phyloP scores from a whole-genome alignment of 2,888 invertebrate genomes.

The Proisotoma minuta region DNA sequence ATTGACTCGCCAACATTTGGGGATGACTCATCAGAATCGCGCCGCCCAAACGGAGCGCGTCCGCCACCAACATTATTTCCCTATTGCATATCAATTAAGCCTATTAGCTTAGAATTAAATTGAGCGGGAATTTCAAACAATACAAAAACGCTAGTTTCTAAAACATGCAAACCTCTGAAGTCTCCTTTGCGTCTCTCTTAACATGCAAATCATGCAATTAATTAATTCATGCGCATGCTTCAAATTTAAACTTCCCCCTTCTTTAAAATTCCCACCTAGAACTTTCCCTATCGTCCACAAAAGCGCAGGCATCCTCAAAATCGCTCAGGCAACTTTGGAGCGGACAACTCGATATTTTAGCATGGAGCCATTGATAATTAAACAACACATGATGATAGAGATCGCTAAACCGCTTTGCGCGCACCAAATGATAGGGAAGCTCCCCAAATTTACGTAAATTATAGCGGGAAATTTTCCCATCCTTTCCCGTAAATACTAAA shows the following conservation, averaged over 20 bases:
- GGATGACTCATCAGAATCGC: conserved; percentile 88
- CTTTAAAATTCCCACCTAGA: conserved; percentile 60
- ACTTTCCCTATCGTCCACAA: conserved; percentile 76
- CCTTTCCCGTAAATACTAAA: conserved; percentile 81
- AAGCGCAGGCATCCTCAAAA: conserved; percentile 84
- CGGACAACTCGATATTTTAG: conserved; percentile 91
- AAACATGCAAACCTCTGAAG: conserved; percentile 9
- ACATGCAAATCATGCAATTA: conserved; percentile 1
- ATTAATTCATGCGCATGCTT: background rate
- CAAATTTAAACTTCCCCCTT: background rate
- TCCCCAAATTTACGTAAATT: conserved; percentile 96
- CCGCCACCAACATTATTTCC: conserved; percentile 86
- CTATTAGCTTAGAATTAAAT: background rate
- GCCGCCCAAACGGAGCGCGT: conserved; percentile 86
- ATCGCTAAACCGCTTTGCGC: conserved; percentile 84
- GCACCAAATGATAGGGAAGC: conserved; percentile 87
- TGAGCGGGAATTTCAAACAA: background rate
- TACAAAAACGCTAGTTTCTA: background rate
- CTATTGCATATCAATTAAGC: conserved; percentile 52
- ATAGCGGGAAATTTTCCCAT: conserved; percentile 81
- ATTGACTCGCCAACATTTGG: conserved; percentile 91
- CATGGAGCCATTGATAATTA: conserved; percentile 96
- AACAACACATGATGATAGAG: conserved; percentile 88
- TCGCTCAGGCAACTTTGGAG: conserved; percentile 90
- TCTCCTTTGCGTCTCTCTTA: conserved; percentile 10